Percentiles rank a stretch among this genome's conserved stretches.
These are phyloP conservation scores for Cerastis leucographa DNA, from an alignment of 2,888 invertebrate genomes.

Conservation along the genomic window DNA sequence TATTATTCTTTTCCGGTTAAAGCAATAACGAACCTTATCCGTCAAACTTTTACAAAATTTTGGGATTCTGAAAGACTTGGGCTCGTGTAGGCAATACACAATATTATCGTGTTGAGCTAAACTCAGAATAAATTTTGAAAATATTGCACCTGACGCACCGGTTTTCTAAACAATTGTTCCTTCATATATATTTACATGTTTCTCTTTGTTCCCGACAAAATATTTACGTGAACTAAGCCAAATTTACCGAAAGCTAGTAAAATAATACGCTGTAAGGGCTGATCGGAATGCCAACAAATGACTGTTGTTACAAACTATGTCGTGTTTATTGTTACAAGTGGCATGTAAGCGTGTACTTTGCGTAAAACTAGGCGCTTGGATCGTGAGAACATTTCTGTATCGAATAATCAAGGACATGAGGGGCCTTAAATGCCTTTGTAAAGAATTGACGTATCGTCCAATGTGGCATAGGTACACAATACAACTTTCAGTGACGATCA, in stretches of 20 bases:
- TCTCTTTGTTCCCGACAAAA: slow-evolving; percentile 45
- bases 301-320: slow-evolving; percentile 36
- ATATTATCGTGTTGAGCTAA: slow-evolving; percentile 3
- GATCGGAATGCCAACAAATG: slow-evolving; percentile 56
- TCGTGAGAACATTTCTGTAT: slow-evolving; percentile 69
- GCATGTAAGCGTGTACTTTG: slow-evolving; percentile 55
- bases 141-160: slow-evolving; percentile 21
- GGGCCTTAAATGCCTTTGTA: neutral
- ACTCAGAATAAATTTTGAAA: slow-evolving; percentile 35
- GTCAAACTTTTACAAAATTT: neutral
- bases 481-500: neutral
- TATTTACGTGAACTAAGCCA: slow-evolving; percentile 48
- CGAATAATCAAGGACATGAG: slow-evolving; percentile 32
- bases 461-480: neutral
- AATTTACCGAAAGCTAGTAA: slow-evolving; percentile 38
- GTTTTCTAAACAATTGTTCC: slow-evolving; percentile 53
- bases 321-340: slow-evolving; percentile 82
- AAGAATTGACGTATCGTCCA: neutral
- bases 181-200: slow-evolving; percentile 19
- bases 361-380: slow-evolving; percentile 47
- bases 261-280: slow-evolving; percentile 34
- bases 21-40: neutral
- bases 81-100: neutral
- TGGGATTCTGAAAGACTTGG: neutral
- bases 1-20: neutral